Conservation (phyloP, 2,888 invertebrate genomes). For the Oeneis ivallda region DNA sequence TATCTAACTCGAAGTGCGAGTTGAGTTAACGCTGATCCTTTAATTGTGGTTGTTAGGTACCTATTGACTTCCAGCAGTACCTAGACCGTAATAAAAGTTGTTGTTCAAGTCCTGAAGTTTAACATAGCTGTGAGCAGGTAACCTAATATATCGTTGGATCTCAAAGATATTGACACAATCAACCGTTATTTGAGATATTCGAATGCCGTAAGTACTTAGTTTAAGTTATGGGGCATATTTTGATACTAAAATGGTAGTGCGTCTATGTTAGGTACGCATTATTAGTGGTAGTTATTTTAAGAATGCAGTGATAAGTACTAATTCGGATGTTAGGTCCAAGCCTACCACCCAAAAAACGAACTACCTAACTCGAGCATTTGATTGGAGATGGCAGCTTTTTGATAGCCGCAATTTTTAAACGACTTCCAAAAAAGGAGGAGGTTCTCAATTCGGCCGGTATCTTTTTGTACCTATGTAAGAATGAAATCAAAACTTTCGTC, state of each 20-base stretch:
- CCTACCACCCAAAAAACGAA: too few relatives aligned
- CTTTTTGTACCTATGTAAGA: neutral
- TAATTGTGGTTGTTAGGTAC: too few relatives aligned
- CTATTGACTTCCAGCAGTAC: too few relatives aligned
- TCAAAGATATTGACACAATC: constrained; percentile 6
- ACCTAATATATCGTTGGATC: constrained; percentile 8
- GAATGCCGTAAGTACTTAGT: neutral
- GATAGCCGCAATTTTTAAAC: too few relatives aligned
- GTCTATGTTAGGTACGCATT: neutral
- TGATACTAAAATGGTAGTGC: neutral
- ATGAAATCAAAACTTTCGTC: neutral
- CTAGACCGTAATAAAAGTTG: neutral
- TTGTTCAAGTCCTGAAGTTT: neutral
- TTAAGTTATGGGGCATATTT: neutral
- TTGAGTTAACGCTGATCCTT: too few relatives aligned
- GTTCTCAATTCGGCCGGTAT: too few relatives aligned
- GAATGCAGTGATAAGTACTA: neutral
- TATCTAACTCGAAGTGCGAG: too few relatives aligned
- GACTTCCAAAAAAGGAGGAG: neutral
- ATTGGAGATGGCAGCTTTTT: too few relatives aligned
- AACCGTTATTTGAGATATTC: neutral
- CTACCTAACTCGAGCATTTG: too few relatives aligned
- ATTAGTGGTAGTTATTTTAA: neutral
- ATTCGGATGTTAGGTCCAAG: too few relatives aligned
- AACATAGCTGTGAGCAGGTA: neutral